Conservation (phyloP, 2,797 vertebrate genomes). For the Chrysocyon brachyurus region DNA sequence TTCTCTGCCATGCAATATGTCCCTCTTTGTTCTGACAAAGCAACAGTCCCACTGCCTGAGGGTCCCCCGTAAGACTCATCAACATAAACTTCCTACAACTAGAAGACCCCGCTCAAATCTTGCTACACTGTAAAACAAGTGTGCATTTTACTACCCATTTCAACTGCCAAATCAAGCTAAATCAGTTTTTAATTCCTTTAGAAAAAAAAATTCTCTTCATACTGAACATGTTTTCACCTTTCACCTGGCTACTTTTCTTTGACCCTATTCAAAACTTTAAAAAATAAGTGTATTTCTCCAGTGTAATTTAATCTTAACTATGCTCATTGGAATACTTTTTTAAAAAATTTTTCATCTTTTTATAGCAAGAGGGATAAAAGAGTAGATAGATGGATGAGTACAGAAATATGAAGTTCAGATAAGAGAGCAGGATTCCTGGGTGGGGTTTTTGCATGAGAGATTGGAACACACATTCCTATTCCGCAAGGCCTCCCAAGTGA, state of each 20-base stretch:
- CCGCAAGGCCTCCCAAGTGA: conserved; percentile 4
- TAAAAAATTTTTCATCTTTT: neutral
- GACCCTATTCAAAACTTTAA: neutral
- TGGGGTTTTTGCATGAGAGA: neutral
- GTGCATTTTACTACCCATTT: neutral
- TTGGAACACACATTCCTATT: neutral
- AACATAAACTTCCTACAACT: neutral
- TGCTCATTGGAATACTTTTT: neutral
- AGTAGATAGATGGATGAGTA: neutral
- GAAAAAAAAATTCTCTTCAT: neutral
- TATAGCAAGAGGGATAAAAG: neutral
- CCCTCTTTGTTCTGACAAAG: conserved; percentile 73
- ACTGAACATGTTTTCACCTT: neutral
- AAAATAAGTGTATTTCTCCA: neutral
- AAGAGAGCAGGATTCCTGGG: neutral
- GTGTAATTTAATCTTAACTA: neutral
- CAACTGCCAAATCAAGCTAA: neutral
- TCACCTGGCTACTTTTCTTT: conserved; percentile 10
- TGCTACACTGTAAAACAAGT: neutral
- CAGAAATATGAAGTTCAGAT: neutral
- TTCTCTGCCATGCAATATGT: conserved; percentile 63
- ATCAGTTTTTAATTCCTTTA: neutral
- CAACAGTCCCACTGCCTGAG: neutral
- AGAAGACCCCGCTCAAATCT: neutral
- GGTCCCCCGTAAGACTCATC: neutral